Evolutionary conservation across 2,888 invertebrate genomes (phyloP).

Genomic region (Dolichomitus sp.): DNA sequence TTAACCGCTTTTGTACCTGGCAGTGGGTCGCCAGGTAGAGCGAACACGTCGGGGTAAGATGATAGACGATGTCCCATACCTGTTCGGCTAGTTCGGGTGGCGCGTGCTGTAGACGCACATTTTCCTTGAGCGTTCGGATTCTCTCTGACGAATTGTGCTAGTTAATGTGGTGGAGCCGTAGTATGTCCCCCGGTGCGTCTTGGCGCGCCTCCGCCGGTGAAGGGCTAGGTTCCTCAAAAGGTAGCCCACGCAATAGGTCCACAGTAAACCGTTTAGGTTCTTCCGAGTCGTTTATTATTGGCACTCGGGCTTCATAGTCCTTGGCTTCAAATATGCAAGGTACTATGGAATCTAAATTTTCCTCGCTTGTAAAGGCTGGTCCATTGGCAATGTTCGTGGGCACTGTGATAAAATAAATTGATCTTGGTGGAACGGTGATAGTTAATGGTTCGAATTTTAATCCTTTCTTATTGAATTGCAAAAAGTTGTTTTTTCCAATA

Average conservation of each 20-base stretch:
- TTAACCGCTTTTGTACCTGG: slow-evolving; percentile 31
- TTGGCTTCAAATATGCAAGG: slow-evolving; percentile 17
- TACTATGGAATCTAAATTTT: slow-evolving; percentile 16
- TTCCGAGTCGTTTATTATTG: slow-evolving; percentile 34
- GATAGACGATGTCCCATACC: slow-evolving; percentile 30
- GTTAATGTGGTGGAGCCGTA: not conserved
- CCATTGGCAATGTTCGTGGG: slow-evolving; percentile 1
- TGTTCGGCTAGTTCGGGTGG: not conserved
- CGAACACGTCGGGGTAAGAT: slow-evolving; percentile 12
- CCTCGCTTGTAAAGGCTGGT: slow-evolving; percentile 11
- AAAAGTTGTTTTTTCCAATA: not conserved
- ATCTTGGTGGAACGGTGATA: not conserved
- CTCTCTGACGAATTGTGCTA: not conserved
- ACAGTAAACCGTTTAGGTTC: slow-evolving; percentile 5
- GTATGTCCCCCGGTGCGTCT: slow-evolving; percentile 13
- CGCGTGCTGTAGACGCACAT: not conserved
- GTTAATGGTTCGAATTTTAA: not conserved
- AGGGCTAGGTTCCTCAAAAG: not conserved
- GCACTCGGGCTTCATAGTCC: slow-evolving; percentile 35
- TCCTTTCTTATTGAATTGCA: not conserved
- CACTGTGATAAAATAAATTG: not conserved
- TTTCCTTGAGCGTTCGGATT: not conserved
- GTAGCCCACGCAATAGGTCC: slow-evolving; percentile 10
- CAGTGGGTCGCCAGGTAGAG: slow-evolving; percentile 19
- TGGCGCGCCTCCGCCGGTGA: slow-evolving; percentile 9